A percentile compares a stretch with the other conserved stretches of the same genome.
Evolutionary conservation across 2,113 vertebrate species (phyloP).

Genomic region (Apus apus): DNA sequence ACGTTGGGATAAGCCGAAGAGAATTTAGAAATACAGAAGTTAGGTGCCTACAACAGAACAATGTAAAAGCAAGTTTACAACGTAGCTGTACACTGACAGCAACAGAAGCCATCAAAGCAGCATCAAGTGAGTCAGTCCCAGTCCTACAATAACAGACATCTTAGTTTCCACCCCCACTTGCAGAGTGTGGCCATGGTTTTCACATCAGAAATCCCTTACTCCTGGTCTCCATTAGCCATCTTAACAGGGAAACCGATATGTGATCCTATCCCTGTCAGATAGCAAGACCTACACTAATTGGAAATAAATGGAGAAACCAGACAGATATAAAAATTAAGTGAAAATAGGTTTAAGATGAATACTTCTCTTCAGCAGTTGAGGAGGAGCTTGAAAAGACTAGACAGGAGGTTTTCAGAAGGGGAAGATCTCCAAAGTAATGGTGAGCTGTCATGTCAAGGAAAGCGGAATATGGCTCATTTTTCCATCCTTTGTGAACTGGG

Average conservation of each 20-base stretch:
- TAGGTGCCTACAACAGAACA: background rate
- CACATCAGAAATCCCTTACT: background rate
- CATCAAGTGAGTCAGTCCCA: background rate
- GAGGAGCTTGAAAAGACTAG: background rate
- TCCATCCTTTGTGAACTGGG: background rate
- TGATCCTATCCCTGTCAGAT: background rate
- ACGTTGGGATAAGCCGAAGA: background rate
- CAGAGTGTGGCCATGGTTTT: background rate
- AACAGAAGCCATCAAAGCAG: background rate
- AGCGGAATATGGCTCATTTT: background rate
- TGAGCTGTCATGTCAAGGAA: background rate
- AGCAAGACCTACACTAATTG: rapidly evolving
- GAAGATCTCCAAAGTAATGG: background rate
- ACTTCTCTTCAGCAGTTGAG: background rate
- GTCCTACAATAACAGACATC: background rate
- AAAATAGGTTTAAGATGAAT: background rate
- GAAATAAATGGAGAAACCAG: background rate
- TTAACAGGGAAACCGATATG: rapidly evolving
- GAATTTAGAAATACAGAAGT: background rate
- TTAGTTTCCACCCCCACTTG: background rate
- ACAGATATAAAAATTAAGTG: background rate
- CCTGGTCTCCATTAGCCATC: background rate
- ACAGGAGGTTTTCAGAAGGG: background rate
- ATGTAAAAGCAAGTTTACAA: background rate
- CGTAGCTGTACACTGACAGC: background rate